Evolutionary conservation across 2,113 vertebrate species (phyloP).

Genomic region (Mobula birostris): DNA sequence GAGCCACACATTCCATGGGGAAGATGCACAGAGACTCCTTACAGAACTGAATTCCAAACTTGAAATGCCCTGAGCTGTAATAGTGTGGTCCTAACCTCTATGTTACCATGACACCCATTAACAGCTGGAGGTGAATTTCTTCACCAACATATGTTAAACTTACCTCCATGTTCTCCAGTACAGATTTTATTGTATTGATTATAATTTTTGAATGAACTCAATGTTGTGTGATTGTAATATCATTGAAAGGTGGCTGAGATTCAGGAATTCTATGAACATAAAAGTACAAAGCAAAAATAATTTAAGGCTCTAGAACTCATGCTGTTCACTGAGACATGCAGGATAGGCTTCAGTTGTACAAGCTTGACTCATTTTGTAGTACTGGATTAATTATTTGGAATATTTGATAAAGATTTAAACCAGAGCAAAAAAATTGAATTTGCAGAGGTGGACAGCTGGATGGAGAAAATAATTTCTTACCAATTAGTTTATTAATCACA

Average conservation of each 20-base stretch:
- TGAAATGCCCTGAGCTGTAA: no score
- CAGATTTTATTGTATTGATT: constrained; percentile 15
- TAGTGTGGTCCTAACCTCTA: no score
- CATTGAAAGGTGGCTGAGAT: background rate
- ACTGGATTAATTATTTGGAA: background rate
- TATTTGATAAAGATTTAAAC: background rate
- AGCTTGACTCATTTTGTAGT: background rate
- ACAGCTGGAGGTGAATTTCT: background rate
- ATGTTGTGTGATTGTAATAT: background rate
- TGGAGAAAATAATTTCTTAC: background rate
- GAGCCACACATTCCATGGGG: no score
- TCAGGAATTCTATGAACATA: background rate
- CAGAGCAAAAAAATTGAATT: background rate
- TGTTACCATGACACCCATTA: no score
- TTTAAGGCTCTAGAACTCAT: background rate
- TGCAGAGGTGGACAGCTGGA: background rate
- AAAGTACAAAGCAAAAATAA: background rate
- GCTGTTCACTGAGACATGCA: background rate
- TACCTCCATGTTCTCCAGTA: background rate
- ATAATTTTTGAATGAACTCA: background rate
- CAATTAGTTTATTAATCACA: background rate
- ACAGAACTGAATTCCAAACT: no score
- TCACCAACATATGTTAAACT: background rate
- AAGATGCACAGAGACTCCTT: no score
- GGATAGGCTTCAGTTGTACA: background rate